These are phyloP conservation scores for Thalassophryne amazonica DNA, from an alignment of 2,797 vertebrate species.

Conservation along the genomic window DNA sequence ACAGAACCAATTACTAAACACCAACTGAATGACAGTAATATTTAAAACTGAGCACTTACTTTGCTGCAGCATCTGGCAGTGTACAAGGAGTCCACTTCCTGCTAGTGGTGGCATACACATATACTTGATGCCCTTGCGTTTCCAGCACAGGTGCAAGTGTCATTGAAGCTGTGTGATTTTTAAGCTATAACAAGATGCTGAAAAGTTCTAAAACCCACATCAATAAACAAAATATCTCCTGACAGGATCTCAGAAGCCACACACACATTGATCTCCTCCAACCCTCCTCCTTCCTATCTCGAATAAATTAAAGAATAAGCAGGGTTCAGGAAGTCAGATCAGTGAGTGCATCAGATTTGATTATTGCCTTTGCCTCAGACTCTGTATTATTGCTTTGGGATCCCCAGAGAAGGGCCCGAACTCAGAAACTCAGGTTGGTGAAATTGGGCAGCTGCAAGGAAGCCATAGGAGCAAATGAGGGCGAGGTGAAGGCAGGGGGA, in stretches of 20 bases:
- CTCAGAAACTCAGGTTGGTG: conserved; percentile 28
- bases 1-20: no score
- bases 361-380: conserved; percentile 73
- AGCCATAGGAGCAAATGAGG: conserved; percentile 23
- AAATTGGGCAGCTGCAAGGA: conserved; percentile 37
- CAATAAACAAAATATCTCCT: conserved; percentile 72
- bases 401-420: conserved; percentile 60
- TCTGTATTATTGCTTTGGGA: conserved; percentile 75
- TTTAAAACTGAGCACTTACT: no score
- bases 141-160: no score
- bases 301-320: conserved; percentile 78
- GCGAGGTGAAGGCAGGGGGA: conserved; percentile 25
- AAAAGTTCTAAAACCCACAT: conserved; percentile 67
- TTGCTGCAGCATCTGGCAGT: no score
- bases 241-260: conserved; percentile 48
- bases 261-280: conserved; percentile 37
- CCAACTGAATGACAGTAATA: no score
- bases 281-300: conserved; percentile 51
- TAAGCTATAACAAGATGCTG: no score
- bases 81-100: no score
- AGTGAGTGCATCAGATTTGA: conserved; percentile 70
- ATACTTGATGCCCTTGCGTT: no score
- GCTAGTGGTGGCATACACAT: no score
- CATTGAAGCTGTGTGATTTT: no score
- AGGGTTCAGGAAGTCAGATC: conserved; percentile 71